Evolutionary conservation across 1,140 invertebrate species (phyloP), one percentile per base, ranked within the genome.

Genomic region (Reticulitermes speratus): DNA sequence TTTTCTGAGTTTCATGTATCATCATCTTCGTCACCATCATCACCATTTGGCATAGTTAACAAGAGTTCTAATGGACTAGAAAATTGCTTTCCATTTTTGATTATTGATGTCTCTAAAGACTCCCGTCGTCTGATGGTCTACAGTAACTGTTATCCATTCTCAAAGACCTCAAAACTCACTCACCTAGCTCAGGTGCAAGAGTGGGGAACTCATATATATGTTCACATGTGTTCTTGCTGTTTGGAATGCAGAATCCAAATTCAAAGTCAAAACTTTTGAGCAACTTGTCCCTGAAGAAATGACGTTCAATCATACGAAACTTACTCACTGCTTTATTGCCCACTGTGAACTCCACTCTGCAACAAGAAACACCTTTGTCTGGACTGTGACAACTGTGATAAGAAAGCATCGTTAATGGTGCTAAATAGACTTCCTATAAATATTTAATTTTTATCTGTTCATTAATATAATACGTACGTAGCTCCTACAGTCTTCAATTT

Each of bases 241-340:
- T 97, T 48, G 98, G 98, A 92, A 99, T 99, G 90, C 98, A 99
- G 91, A 99, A 99, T 82, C 98, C 98, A 94, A 99, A 99, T 91
- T 99, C 97, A 94, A 99, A 99, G 91, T 99, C 98, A 92, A 99
- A 99, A n/a, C 97, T 98, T 92, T 99, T 99, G 21, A 99, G 93
- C 82, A 99, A 91, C 86, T 95, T 96, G 89, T 99, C 97, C 83
- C 96, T 93, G 91, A 99, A 99, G 92, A 97, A 99, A 91, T 99
- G 98, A 48, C 97, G 95, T 90, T 99, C 98, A 88, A 99, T 99
- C 98, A 99, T 99, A 83, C 98, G 93, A 90, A 99, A 99, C 90
- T 98, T 98, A 88, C 97, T 97, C 0, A 99, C 97, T 69, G 97
- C 95, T 88, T 96, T 94, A 87, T 95, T 93, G 55, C 98, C 98